phyloP scores from a whole-genome alignment of 2,113 vertebrate genomes.

The Clinocottus analis region DNA sequence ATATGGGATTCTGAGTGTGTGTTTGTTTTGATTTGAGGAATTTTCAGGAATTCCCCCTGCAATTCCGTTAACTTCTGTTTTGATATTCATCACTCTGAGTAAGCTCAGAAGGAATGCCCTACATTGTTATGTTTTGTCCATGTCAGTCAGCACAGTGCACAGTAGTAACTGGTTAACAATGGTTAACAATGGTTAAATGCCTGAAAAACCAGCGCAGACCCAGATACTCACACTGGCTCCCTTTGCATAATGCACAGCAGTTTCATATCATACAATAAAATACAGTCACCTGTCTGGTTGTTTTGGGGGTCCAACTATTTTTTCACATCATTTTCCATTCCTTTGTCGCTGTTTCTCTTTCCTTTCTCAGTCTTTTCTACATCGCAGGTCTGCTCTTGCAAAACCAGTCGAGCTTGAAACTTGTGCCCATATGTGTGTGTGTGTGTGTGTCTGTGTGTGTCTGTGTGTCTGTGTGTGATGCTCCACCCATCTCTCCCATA shows the following conservation, averaged over 20 bases:
- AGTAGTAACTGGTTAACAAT: slow-evolving; percentile 5
- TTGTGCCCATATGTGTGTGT: background rate
- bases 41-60: background rate
- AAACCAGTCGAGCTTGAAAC: background rate
- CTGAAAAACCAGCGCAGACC: background rate
- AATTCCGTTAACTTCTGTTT: slow-evolving; percentile 14
- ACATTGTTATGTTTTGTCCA: background rate
- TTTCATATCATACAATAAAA: background rate
- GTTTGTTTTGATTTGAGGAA: background rate
- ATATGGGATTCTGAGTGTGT: background rate
- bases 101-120: background rate
- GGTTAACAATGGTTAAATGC: slow-evolving; percentile 36
- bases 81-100: background rate
- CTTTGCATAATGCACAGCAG: slow-evolving; percentile 27
- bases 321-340: background rate
- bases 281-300: background rate
- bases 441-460: background rate
- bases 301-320: background rate
- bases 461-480: background rate
- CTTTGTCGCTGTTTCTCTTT: background rate
- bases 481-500: slow-evolving; percentile 41
- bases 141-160: background rate
- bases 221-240: background rate
- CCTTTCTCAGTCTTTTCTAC: background rate
- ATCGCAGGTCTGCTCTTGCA: background rate